Conservation (phyloP, 2,797 vertebrate species). For the Sphenodon punctatus region DNA sequence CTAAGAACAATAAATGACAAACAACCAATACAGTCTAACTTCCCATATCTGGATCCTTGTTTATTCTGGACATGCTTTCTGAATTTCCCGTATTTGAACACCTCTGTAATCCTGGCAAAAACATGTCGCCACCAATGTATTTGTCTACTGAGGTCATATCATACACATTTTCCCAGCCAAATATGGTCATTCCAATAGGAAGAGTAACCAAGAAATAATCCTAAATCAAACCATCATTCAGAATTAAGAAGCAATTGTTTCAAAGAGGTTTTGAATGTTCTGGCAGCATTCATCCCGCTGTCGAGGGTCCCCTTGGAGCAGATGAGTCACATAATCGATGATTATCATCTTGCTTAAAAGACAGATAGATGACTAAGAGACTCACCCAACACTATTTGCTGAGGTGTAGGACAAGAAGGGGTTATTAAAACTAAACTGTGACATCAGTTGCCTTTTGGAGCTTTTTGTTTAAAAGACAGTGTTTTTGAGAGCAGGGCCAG, state of each 20-base stretch:
- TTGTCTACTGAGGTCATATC: not conserved
- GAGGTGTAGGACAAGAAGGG: not conserved
- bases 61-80: no score
- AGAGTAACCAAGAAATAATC: no score
- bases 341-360: not conserved
- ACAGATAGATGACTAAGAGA: not conserved
- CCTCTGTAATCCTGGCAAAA: no score
- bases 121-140: no score
- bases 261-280: not conserved
- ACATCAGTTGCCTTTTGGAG: not conserved
- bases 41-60: no score
- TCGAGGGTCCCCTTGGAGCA: fast-evolving
- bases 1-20: not conserved
- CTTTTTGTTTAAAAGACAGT: not conserved
- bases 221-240: not conserved
- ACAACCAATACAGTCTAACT: not conserved
- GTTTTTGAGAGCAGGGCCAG: not conserved
- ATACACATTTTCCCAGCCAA: not conserved
- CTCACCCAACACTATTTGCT: conserved; percentile 5
- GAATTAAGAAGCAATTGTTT: not conserved
- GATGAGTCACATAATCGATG: not conserved
- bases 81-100: no score
- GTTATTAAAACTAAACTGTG: conserved; percentile 13
- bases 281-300: not conserved
- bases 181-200: no score